Conservation (phyloP, 2,797 vertebrate genomes). For the Remorina albescens region DNA sequence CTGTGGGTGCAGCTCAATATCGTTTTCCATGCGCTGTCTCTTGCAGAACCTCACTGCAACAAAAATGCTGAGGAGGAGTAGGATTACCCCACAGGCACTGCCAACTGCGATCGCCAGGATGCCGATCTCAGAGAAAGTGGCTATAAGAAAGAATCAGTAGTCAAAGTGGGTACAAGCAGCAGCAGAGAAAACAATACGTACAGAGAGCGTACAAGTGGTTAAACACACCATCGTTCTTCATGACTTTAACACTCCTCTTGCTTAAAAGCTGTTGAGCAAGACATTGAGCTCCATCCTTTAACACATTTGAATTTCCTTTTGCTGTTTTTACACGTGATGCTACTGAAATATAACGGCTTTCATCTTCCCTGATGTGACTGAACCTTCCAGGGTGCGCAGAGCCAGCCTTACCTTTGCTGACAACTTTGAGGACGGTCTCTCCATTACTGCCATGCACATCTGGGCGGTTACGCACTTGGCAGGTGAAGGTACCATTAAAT, state of each 20-base stretch:
- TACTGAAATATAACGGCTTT: not conserved
- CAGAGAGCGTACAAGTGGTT: not conserved
- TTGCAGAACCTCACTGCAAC: constrained; percentile 78
- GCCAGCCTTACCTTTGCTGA: constrained; percentile 80
- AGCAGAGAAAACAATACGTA: not conserved
- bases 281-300: not conserved
- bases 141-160: constrained; percentile 38
- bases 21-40: constrained; percentile 46
- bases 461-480: constrained; percentile 90
- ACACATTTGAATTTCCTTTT: not conserved
- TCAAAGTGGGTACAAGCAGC: not conserved
- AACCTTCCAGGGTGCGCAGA: not conserved
- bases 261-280: not conserved
- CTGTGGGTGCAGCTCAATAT: constrained; percentile 48
- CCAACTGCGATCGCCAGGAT: constrained; percentile 88
- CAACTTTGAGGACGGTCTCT: constrained; percentile 86
- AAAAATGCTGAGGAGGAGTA: constrained; percentile 82
- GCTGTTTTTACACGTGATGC: not conserved
- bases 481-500: constrained; percentile 93
- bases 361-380: not conserved
- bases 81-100: constrained; percentile 83
- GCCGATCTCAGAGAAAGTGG: constrained; percentile 87
- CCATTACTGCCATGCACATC: constrained; percentile 88
- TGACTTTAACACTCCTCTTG: no score
- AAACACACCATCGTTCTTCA: not conserved